phyloP scores from a whole-genome alignment of 2,888 invertebrate genomes.

The Drosophila subsilvestris region DNA sequence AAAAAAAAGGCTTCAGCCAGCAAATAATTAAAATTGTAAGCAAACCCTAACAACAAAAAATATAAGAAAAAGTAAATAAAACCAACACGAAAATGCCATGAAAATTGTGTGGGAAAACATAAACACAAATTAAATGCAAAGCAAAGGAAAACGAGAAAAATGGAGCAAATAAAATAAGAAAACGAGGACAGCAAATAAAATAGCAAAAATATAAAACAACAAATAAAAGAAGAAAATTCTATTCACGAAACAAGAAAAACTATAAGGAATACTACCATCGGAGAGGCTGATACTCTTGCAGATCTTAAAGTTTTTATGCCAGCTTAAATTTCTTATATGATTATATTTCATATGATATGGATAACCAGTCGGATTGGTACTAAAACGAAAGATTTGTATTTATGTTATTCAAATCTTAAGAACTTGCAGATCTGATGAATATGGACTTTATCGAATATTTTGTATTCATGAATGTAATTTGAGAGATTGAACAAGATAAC shows the following conservation, averaged over 20 bases:
- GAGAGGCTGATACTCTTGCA: constrained; percentile 12
- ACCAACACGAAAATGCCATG: constrained; percentile 57
- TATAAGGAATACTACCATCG: constrained; percentile 29
- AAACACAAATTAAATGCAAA: constrained; percentile 47
- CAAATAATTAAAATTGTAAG: constrained; percentile 74
- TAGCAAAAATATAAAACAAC: not conserved
- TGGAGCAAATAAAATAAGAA: constrained; percentile 20
- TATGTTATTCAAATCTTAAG: no score
- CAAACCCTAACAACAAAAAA: constrained; percentile 36
- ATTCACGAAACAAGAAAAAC: constrained; percentile 32
- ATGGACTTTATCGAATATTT: no score
- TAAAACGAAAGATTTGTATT: no score
- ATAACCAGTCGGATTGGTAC: no score
- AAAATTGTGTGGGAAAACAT: constrained; percentile 57
- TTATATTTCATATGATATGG: no score
- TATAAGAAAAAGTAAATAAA: constrained; percentile 9
- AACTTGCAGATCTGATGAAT: no score
- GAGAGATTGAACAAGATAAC: not conserved
- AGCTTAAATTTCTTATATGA: no score
- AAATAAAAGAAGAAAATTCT: constrained; percentile 22
- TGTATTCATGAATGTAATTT: no score
- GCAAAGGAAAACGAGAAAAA: constrained; percentile 31
- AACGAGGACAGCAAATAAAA: constrained; percentile 38
- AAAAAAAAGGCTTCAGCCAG: constrained; percentile 23
- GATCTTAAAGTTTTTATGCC: not conserved